A percentile compares a stretch with the other conserved stretches of the same genome.
Evolutionary conservation across 2,113 vertebrate species (phyloP).

Genomic region (Romanogobio albipinnatus): DNA sequence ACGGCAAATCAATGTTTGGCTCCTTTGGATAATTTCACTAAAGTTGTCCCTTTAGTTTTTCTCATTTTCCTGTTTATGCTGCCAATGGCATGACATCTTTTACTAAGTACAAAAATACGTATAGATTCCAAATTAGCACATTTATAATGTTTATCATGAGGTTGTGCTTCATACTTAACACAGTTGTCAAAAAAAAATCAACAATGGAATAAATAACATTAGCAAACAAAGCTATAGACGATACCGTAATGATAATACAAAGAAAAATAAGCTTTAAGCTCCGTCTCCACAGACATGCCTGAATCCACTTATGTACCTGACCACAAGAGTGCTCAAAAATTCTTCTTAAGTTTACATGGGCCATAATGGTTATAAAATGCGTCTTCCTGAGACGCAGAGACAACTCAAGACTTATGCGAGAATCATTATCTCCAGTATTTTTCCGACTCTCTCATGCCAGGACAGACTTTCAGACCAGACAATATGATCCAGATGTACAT

Average conservation of each 20-base stretch:
- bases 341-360: conserved; percentile 51
- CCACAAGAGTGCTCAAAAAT: conserved; percentile 38
- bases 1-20: conserved; percentile 14
- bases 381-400: conserved; percentile 48
- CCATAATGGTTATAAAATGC: conserved; percentile 58
- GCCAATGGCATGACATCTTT: neutral
- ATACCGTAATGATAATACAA: neutral
- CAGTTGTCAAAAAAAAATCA: neutral
- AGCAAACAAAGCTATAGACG: neutral
- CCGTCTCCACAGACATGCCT: conserved; percentile 28
- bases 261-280: neutral
- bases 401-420: conserved; percentile 65
- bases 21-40: neutral
- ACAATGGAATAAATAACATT: neutral
- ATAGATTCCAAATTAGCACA: neutral
- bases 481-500: conserved; percentile 76
- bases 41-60: conserved; percentile 18
- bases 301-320: conserved; percentile 39
- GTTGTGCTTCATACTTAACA: neutral
- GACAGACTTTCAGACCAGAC: conserved; percentile 64
- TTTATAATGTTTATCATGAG: neutral
- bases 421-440: conserved; percentile 77
- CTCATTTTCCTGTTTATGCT: neutral
- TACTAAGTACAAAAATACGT: neutral
- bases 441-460: conserved; percentile 73